Evolutionary conservation across 1,140 invertebrate genomes (phyloP).

Genomic region (Metaphire vulgaris): DNA sequence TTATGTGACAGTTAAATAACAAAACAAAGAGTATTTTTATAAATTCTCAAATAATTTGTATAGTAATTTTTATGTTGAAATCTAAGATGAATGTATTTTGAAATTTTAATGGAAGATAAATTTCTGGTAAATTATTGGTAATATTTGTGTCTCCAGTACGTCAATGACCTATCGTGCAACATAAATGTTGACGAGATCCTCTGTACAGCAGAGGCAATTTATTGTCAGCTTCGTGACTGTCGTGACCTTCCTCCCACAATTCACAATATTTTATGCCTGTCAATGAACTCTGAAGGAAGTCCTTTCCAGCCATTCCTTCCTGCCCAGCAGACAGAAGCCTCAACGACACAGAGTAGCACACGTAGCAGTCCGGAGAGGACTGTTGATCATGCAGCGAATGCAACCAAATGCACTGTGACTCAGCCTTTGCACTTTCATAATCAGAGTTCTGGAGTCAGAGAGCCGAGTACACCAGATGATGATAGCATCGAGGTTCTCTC

Average conservation of each 20-base stretch:
- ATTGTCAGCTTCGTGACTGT: slow-evolving; percentile 61
- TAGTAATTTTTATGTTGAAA: too few relatives aligned
- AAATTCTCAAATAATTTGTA: too few relatives aligned
- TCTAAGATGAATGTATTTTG: too few relatives aligned
- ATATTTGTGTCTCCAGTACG: too few relatives aligned
- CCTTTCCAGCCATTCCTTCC: neutral
- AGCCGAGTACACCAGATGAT: neutral
- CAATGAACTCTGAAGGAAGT: neutral
- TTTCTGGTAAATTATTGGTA: too few relatives aligned
- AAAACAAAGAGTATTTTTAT: too few relatives aligned
- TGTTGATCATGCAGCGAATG: neutral
- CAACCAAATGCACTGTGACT: neutral
- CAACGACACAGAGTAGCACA: neutral
- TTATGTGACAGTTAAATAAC: too few relatives aligned
- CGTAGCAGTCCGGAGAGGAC: neutral
- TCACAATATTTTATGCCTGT: neutral
- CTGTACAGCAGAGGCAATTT: slow-evolving; percentile 80
- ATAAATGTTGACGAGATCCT: slow-evolving; percentile 73
- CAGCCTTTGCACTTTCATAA: neutral
- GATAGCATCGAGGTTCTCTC: neutral
- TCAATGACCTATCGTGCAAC: slow-evolving; percentile 80
- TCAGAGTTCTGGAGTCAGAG: neutral
- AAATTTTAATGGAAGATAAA: too few relatives aligned
- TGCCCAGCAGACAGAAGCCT: neutral
- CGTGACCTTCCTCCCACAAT: neutral